A percentile compares a stretch with the other conserved stretches of the same genome.
Conservation (phyloP, 2,888 invertebrate genomes). For the Actias luna region DNA sequence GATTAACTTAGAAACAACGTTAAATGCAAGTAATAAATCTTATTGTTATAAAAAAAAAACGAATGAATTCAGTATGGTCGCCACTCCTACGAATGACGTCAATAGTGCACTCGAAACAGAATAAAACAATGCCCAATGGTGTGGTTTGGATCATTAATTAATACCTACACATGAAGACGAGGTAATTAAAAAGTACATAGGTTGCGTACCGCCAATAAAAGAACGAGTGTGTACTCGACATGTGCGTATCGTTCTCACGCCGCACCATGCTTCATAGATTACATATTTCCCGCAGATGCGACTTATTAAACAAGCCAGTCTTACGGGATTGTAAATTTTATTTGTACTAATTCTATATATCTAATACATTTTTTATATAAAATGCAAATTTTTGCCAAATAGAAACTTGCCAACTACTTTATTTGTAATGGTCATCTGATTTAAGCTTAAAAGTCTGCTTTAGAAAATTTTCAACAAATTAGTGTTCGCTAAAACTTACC, state of each 20-base stretch:
- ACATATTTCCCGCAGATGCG: constrained; percentile 5
- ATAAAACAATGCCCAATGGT: constrained; percentile 5
- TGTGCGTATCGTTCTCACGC: constrained; percentile 68
- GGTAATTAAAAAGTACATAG: constrained; percentile 65
- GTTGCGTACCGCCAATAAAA: constrained; percentile 61
- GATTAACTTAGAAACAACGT: neutral
- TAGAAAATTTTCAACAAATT: no score
- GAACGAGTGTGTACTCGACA: constrained; percentile 64
- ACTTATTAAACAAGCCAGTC: constrained; percentile 15
- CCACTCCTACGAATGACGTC: neutral
- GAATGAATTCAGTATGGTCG: neutral
- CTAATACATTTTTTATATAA: neutral
- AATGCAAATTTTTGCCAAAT: no score
- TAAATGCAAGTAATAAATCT: neutral
- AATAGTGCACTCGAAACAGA: neutral
- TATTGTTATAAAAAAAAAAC: neutral
- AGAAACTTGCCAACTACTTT: no score
- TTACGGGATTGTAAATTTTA: neutral
- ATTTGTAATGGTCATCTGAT: no score
- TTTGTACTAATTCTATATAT: neutral
- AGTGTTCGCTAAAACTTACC: no score
- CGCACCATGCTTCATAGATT: constrained; percentile 30
- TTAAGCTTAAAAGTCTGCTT: no score
- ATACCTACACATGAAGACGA: constrained; percentile 33
- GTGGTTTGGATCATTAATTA: constrained; percentile 4